Evolutionary conservation across 2,113 vertebrate genomes (phyloP), one percentile per base, ranked within the genome.

Genomic region (Hystrix brachyura): DNA sequence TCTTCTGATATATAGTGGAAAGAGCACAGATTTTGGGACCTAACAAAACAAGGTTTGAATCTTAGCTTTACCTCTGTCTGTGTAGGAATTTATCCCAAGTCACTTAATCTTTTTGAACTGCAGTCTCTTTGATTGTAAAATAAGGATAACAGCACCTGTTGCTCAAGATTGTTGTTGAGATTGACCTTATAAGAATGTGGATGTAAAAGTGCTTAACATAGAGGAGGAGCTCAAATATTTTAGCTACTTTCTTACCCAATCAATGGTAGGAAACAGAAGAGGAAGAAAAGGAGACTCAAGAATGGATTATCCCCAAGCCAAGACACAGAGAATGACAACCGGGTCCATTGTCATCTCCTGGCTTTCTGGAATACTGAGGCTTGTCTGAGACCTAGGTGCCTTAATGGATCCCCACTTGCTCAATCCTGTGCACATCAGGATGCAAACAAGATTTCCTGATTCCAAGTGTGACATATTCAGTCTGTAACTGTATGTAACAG

Each of bases 11-110:
- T 76, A 94, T 48, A 93, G 48, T 82, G 62, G 15, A 71, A 91
- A 92, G 32, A 95, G 51, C 12, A 78, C 29, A 94, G 90, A 86
- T 72, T 92, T 92, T 82, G 18, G 82, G 65, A 93, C 46, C 67
- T 80, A 57, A 89, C 3, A 88, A 90, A 88, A 92, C 32, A 62
- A 62, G 55, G 13, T 83, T 57, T 91, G 86, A 89, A 78, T 80
- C 89, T 93, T 57, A 69, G 1, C 78, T 95, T 38, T 7, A 34
- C 76, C 43, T 82, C 79, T 86, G 78, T 38, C 53, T 78, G 5
- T 80, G 53, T 32, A 43, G 29, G 64, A n/a, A 51, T 87, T 88
- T 87, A 43, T 67, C 51, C 85, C 51, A 94, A 51, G 62, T 71
- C 53, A 85, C 69, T 86, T 72, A 90, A 71, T 91, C 43, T 93